These are phyloP conservation scores for Oxytorus armatus DNA, from an alignment of 2,888 invertebrate species.

Conservation along the genomic window DNA sequence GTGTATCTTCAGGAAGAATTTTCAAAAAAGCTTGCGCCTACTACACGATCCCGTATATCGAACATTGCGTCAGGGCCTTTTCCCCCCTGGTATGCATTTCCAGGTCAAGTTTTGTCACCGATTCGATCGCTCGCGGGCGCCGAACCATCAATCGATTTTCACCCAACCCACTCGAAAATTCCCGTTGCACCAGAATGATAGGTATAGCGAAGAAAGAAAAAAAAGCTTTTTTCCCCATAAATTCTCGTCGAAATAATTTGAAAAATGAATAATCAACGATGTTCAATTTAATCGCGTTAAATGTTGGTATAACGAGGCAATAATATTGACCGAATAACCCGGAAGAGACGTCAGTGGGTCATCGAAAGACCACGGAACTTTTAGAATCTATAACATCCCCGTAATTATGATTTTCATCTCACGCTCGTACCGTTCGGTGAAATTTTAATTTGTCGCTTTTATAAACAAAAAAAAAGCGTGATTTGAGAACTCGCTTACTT, in stretches of 20 bases:
- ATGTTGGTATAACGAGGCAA: not conserved
- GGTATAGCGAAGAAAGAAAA: not conserved
- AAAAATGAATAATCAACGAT: too few species aligned
- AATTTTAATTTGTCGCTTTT: not conserved
- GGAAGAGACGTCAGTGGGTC: constrained; percentile 47
- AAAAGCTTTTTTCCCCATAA: too few species aligned
- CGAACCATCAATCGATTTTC: constrained; percentile 76
- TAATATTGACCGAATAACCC: constrained; percentile 28
- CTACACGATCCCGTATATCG: too few species aligned
- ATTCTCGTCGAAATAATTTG: too few species aligned
- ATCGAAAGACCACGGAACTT: constrained; percentile 3
- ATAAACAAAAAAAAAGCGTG: not conserved
- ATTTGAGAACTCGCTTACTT: constrained; percentile 87
- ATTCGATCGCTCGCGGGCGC: constrained; percentile 69
- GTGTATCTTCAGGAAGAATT: too few species aligned
- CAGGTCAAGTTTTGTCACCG: constrained; percentile 72
- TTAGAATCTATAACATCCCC: not conserved
- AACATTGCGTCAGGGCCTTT: constrained; percentile 66
- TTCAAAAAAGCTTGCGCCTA: too few species aligned
- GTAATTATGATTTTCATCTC: not conserved
- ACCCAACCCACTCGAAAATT: constrained; percentile 54
- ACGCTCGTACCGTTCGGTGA: not conserved
- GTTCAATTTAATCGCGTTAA: too few species aligned
- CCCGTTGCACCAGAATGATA: constrained; percentile 24
- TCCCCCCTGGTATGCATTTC: constrained; percentile 69